Evolutionary conservation across 2,113 vertebrate species (phyloP).

Genomic region (crab-eating macaque (Macaca fascicularis)): T2T-MFA8v1.1 NC_088376.1:23969501-23970000

Average conservation of each 20-base stretch:
- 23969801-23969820: slow-evolving; percentile 46
- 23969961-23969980: slow-evolving; percentile 79
- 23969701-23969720: slow-evolving; percentile 1
- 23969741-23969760: background rate
- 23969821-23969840: slow-evolving; percentile 10
- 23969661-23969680: slow-evolving; percentile 40
- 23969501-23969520: background rate
- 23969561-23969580: background rate
- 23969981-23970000: slow-evolving; percentile 62
- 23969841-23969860: slow-evolving; percentile 64
- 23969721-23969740: slow-evolving; percentile 1
- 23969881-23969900: slow-evolving; percentile 71
- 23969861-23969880: slow-evolving; percentile 64
- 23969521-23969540: background rate
- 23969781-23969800: background rate
- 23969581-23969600: background rate
- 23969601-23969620: background rate
- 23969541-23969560: background rate
- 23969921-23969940: slow-evolving; percentile 76
- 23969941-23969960: slow-evolving; percentile 67
- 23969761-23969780: background rate
- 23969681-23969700: background rate
- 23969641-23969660: slow-evolving; percentile 11
- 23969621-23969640: slow-evolving; percentile 40
- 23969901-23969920: slow-evolving; percentile 76